phyloP scores from a whole-genome alignment of 2,888 invertebrate species.

The Drosophila fulvimacula region DNA sequence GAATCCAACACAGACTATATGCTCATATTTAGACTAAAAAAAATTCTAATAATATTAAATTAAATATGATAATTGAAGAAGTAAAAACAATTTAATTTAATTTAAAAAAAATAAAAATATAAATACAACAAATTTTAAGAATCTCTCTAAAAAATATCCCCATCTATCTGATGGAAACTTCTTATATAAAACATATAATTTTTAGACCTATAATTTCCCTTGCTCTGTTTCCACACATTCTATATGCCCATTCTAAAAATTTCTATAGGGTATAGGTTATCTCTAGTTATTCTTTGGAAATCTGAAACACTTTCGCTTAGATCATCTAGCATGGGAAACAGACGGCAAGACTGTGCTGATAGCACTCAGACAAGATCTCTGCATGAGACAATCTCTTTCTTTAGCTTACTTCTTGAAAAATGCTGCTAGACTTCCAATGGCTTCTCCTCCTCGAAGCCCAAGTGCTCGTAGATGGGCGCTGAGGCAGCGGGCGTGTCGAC shows the following conservation, averaged over 20 bases:
- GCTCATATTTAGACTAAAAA: too few species aligned
- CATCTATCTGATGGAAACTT: too few species aligned
- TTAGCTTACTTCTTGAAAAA: slow-evolving; percentile 12
- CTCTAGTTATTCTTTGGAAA: neutral
- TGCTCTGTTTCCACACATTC: neutral
- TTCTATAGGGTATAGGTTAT: neutral
- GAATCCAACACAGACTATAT: too few species aligned
- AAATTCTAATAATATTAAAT: too few species aligned
- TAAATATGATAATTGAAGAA: too few species aligned
- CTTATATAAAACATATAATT: neutral
- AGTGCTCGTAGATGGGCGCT: slow-evolving; percentile 66
- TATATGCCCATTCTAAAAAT: neutral
- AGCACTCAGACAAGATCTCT: neutral
- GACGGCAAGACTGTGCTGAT: slow-evolving; percentile 5
- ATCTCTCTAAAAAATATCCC: too few species aligned
- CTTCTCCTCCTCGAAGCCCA: slow-evolving; percentile 42
- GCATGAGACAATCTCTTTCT: neutral
- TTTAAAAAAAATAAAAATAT: too few species aligned
- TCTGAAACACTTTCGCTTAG: slow-evolving; percentile 1
- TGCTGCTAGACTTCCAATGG: slow-evolving; percentile 33
- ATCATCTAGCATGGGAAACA: slow-evolving; percentile 1
- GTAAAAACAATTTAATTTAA: too few species aligned
- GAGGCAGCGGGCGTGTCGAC: slow-evolving; percentile 6
- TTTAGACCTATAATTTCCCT: neutral
- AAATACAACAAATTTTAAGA: too few species aligned